Evolutionary conservation across 2,797 vertebrate species (phyloP).

Genomic region (Acipenser transmontanus): DNA sequence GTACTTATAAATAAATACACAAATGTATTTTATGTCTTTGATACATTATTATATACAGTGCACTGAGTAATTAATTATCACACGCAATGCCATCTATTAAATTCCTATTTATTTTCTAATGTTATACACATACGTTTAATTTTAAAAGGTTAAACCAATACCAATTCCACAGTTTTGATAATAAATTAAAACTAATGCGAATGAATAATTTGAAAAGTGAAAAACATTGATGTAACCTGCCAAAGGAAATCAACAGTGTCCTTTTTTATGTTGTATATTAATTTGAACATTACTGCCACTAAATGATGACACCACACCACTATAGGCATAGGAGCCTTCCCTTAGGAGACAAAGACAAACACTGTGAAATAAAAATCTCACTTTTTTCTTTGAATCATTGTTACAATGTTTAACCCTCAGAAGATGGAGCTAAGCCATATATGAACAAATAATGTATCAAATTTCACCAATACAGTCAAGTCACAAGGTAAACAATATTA

Average conservation of each 20-base stretch:
- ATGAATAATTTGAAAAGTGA: conserved; percentile 50
- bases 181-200: conserved; percentile 59
- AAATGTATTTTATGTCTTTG: background rate
- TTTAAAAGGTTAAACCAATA: conserved; percentile 52
- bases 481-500: too few species aligned
- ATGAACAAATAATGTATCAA: too few species aligned
- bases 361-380: conserved; percentile 32
- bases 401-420: too few species aligned
- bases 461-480: too few species aligned
- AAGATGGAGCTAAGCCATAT: too few species aligned
- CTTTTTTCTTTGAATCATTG: background rate
- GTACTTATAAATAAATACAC: background rate
- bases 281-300: conserved; percentile 59
- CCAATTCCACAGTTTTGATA: conserved; percentile 54
- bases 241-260: conserved; percentile 44
- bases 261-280: conserved; percentile 54
- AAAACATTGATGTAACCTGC: conserved; percentile 6
- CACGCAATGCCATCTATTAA: conserved; percentile 45
- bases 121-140: conserved; percentile 32
- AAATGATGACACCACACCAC: conserved; percentile 47
- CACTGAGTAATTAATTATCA: conserved; percentile 1
- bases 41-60: background rate
- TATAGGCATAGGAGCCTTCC: conserved; percentile 36
- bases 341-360: conserved; percentile 50
- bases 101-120: conserved; percentile 39